phyloP scores from a whole-genome alignment of 2,888 invertebrate genomes.

The Carterocephalus palaemon region DNA sequence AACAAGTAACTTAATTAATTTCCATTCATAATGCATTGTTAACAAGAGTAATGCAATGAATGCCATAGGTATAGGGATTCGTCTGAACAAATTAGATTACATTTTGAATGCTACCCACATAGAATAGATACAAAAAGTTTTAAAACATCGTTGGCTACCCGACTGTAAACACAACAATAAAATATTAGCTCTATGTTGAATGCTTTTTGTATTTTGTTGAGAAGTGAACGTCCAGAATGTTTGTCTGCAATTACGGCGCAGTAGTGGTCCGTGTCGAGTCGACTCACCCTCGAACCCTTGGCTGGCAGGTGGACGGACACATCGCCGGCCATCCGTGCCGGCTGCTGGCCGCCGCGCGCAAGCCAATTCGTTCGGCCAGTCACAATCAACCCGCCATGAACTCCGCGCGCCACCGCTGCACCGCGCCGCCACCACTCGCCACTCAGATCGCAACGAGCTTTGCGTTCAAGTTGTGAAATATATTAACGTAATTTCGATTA shows the following conservation, averaged over 20 bases:
- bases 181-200: constrained; percentile 1
- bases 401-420: constrained; percentile 13
- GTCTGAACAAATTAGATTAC: too few relatives aligned
- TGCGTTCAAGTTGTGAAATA: constrained; percentile 22
- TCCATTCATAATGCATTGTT: too few relatives aligned
- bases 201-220: constrained; percentile 3
- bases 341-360: background rate
- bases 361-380: constrained; percentile 20
- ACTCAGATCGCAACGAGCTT: constrained; percentile 22
- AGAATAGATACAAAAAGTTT: too few relatives aligned
- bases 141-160: too few relatives aligned
- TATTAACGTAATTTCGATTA: constrained; percentile 19
- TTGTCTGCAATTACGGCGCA: constrained; percentile 32
- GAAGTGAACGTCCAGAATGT: constrained; percentile 20
- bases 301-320: constrained; percentile 25
- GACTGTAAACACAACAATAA: too few relatives aligned
- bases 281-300: constrained; percentile 27
- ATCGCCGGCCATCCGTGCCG: constrained; percentile 17
- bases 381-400: constrained; percentile 23
- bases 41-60: too few relatives aligned
- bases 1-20: too few relatives aligned
- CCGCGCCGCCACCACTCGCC: constrained; percentile 17
- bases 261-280: constrained; percentile 28
- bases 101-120: too few relatives aligned
- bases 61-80: too few relatives aligned